These are phyloP conservation scores for Heliconius aoede DNA, from an alignment of 2,888 invertebrate species.

Conservation along the genomic window DNA sequence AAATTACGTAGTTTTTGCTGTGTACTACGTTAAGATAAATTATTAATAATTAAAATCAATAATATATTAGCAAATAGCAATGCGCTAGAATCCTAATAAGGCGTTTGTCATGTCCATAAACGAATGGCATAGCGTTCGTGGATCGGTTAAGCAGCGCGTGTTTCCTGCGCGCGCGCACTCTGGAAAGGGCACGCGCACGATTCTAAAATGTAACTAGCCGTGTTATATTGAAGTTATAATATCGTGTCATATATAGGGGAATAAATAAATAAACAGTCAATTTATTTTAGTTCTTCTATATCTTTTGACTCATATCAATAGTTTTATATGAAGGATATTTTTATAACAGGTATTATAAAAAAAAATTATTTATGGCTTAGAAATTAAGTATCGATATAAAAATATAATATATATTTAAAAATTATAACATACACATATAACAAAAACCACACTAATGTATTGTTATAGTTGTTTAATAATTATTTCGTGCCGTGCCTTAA, in stretches of 20 bases:
- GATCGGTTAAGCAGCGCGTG: conserved; percentile 67
- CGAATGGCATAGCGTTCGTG: conserved; percentile 57
- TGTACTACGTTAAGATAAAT: not conserved
- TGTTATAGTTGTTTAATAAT: not conserved
- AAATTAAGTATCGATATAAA: not conserved
- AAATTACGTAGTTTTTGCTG: not conserved
- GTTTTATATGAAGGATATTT: too few relatives aligned
- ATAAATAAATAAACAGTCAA: not conserved
- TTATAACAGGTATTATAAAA: too few relatives aligned
- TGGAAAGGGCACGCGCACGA: conserved; percentile 62
- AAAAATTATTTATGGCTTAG: too few relatives aligned
- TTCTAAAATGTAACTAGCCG: conserved; percentile 58
- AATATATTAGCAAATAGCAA: conserved; percentile 22
- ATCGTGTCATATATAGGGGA: conserved; percentile 58
- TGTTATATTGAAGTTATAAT: conserved; percentile 54
- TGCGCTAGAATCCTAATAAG: conserved; percentile 62
- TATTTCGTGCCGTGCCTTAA: not conserved
- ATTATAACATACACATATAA: too few relatives aligned
- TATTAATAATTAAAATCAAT: conserved; percentile 11
- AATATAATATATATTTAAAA: not conserved
- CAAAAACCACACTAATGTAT: not conserved
- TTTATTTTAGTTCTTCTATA: not conserved
- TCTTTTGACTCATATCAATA: too few relatives aligned
- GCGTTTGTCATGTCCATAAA: conserved; percentile 64
- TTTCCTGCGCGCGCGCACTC: conserved; percentile 68